Evolutionary conservation across 2,113 vertebrate genomes (phyloP).

Genomic region (Diphyllodes magnificus): DNA sequence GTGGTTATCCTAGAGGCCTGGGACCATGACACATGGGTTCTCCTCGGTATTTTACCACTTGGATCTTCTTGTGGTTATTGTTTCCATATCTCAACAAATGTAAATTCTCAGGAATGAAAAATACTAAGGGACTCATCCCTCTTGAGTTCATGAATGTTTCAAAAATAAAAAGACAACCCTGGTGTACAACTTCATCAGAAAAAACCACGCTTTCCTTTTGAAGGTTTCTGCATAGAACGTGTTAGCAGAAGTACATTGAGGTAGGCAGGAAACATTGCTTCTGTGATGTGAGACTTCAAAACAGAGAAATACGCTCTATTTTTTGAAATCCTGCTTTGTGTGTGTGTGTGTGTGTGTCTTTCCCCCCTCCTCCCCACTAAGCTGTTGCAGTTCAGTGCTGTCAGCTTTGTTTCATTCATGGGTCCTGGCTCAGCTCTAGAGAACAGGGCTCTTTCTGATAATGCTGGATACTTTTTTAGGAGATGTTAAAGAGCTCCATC

Average conservation of each 20-base stretch:
- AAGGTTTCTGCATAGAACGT: neutral
- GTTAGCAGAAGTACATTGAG: neutral
- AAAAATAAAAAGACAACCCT: neutral
- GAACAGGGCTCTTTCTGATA: neutral
- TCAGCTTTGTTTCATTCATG: slow-evolving; percentile 43
- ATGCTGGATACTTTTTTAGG: neutral
- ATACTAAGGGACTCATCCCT: neutral
- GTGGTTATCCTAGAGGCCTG: neutral
- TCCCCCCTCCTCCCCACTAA: neutral
- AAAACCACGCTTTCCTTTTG: neutral
- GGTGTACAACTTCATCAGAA: neutral
- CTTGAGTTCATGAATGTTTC: neutral
- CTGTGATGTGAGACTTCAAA: slow-evolving; percentile 30
- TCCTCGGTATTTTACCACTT: neutral
- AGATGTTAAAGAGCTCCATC: neutral
- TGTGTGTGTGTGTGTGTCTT: neutral
- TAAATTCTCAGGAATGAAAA: neutral
- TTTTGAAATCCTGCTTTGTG: neutral
- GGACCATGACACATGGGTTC: neutral
- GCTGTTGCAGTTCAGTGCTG: neutral
- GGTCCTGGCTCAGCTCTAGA: slow-evolving; percentile 3
- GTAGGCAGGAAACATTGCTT: neutral
- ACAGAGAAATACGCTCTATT: neutral
- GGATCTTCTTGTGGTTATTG: neutral
- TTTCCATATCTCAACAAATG: neutral